A percentile compares a stretch with the other conserved stretches of the same genome.
Conservation (phyloP, 1,140 invertebrate species). For the Drosophila malerkotliana region DNA sequence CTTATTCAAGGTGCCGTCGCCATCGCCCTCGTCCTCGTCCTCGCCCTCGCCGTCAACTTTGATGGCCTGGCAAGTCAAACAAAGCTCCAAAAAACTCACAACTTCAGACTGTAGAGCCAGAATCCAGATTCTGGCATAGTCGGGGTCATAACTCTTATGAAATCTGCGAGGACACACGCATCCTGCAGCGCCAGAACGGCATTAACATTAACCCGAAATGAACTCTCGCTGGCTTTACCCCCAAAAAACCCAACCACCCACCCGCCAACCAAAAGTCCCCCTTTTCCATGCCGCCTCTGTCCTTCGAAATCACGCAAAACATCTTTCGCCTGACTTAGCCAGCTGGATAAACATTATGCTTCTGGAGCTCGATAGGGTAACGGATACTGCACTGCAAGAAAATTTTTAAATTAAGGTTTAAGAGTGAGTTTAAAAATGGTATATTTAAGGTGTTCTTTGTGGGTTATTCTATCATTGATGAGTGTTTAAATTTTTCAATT, state of each 20-base stretch:
- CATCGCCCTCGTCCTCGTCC: too few species aligned
- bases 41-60: too few species aligned
- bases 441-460: not conserved
- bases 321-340: slow-evolving; percentile 75
- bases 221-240: slow-evolving; percentile 40
- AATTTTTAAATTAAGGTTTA: not conserved
- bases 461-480: not conserved
- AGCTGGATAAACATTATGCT: slow-evolving; percentile 77
- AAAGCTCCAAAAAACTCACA: slow-evolving; percentile 7
- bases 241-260: not conserved
- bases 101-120: slow-evolving; percentile 1
- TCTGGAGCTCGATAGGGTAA: slow-evolving; percentile 3
- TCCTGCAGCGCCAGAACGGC: slow-evolving; percentile 42
- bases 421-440: not conserved
- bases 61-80: slow-evolving; percentile 15
- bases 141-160: slow-evolving; percentile 75
- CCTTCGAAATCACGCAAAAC: slow-evolving; percentile 70
- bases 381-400: slow-evolving; percentile 3
- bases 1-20: not conserved
- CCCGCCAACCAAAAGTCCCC: too few species aligned
- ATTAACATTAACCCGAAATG: slow-evolving; percentile 77
- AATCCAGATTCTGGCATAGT: slow-evolving; percentile 3
- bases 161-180: slow-evolving; percentile 74
- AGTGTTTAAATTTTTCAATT: too few species aligned
- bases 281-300: not conserved